These are phyloP conservation scores for Trichogramma pretiosum DNA, from an alignment of 1,140 invertebrate genomes.

Conservation along the genomic window DNA sequence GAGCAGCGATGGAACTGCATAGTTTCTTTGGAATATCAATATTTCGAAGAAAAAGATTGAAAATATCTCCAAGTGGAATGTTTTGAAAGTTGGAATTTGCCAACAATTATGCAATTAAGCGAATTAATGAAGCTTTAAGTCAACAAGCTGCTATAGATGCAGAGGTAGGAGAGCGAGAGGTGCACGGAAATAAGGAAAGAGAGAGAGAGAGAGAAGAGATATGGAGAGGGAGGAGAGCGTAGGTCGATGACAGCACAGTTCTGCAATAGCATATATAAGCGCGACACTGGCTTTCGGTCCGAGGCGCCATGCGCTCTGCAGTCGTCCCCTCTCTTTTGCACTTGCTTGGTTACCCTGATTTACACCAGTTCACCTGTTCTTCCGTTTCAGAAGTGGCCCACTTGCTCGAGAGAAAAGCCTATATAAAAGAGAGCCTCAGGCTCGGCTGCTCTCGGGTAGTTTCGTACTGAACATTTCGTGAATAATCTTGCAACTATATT, in stretches of 20 bases:
- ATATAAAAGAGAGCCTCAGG: not conserved
- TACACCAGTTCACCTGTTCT: slow-evolving; percentile 33
- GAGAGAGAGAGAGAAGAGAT: not conserved
- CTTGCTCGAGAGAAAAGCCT: slow-evolving; percentile 17
- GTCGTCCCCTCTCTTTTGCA: slow-evolving; percentile 4
- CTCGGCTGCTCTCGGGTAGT: no score
- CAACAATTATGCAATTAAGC: no score
- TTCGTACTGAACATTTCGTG: no score
- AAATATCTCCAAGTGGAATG: no score
- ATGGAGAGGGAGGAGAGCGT: not conserved
- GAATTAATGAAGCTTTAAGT: no score
- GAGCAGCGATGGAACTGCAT: not conserved
- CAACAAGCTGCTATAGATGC: no score
- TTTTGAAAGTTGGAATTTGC: no score
- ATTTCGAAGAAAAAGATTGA: no score
- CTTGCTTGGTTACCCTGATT: slow-evolving; percentile 27
- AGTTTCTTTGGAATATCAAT: not conserved
- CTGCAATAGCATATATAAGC: slow-evolving; percentile 8
- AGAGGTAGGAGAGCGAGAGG: not conserved
- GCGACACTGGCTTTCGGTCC: slow-evolving; percentile 28
- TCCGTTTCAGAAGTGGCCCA: slow-evolving; percentile 32
- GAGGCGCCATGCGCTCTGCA: slow-evolving; percentile 10
- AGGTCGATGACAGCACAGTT: slow-evolving; percentile 25
- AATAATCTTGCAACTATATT: no score
- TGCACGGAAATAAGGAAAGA: not conserved